Evolutionary conservation across 2,888 invertebrate species (phyloP).

Genomic region (Spisula solida): DNA sequence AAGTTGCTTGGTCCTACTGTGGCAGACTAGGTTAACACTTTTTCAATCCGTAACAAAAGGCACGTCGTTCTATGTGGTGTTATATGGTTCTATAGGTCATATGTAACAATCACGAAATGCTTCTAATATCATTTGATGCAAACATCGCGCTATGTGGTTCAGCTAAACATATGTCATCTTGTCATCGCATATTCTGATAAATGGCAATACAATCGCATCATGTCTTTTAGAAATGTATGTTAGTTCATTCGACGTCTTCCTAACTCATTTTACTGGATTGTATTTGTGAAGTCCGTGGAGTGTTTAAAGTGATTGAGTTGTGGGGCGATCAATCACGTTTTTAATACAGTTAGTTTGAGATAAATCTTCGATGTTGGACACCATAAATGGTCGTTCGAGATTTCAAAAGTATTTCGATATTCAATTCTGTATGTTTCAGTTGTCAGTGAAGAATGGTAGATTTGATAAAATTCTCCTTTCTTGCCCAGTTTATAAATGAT

Average conservation of each 20-base stretch:
- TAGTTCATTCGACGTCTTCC: background rate
- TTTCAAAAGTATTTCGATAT: too few relatives aligned
- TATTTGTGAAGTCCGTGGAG: background rate
- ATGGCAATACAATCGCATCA: background rate
- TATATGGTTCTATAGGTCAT: background rate
- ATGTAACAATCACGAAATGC: background rate
- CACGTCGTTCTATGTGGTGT: background rate
- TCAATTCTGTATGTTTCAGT: too few relatives aligned
- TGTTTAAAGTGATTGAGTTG: background rate
- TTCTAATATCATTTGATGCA: background rate
- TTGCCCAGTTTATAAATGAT: too few relatives aligned
- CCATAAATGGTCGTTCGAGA: background rate
- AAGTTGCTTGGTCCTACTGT: background rate
- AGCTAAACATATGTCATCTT: background rate
- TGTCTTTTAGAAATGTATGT: background rate
- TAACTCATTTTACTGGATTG: background rate
- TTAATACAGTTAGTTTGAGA: background rate
- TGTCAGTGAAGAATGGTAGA: too few relatives aligned
- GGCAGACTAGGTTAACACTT: background rate
- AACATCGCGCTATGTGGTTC: background rate
- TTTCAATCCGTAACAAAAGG: background rate
- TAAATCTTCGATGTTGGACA: background rate
- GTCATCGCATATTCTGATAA: background rate
- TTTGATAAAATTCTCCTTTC: too few relatives aligned
- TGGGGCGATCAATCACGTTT: background rate